Conservation (phyloP, 2,888 invertebrate species). For the Augiades crinisus region DNA sequence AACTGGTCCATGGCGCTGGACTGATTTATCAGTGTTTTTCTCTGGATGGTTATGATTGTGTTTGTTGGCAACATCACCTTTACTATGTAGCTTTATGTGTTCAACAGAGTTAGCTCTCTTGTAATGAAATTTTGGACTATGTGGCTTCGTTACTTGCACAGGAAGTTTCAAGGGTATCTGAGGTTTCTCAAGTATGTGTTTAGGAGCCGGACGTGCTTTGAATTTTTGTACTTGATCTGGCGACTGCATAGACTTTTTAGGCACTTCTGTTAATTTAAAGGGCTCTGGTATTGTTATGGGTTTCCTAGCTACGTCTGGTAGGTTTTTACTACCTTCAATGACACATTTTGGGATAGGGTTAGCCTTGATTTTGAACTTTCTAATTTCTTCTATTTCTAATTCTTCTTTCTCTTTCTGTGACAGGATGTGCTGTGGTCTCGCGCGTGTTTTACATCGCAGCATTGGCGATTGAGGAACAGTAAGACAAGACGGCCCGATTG, state of each 20-base stretch:
- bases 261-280: slow-evolving; percentile 83
- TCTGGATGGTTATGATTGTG: slow-evolving; percentile 18
- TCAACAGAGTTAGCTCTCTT: slow-evolving; percentile 52
- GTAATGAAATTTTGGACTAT: slow-evolving; percentile 61
- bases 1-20: slow-evolving; percentile 51
- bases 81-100: slow-evolving; percentile 34
- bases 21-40: slow-evolving; percentile 43
- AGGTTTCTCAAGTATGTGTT: slow-evolving; percentile 71
- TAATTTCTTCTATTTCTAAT: slow-evolving; percentile 83
- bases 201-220: slow-evolving; percentile 84
- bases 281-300: slow-evolving; percentile 82
- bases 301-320: slow-evolving; percentile 77
- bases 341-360: slow-evolving; percentile 83
- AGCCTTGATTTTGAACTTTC: slow-evolving; percentile 85
- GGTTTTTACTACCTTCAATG: slow-evolving; percentile 70
- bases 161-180: slow-evolving; percentile 54
- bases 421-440: slow-evolving; percentile 74
- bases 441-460: slow-evolving; percentile 77
- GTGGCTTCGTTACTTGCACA: slow-evolving; percentile 50
- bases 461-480: slow-evolving; percentile 79
- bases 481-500: slow-evolving; percentile 44
- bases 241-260: slow-evolving; percentile 59
- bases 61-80: not conserved
- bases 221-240: slow-evolving; percentile 57
- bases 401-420: slow-evolving; percentile 83